Evolutionary conservation across 2,113 vertebrate genomes (phyloP), one percentile per base, ranked within the genome.

Genomic region (Plecturocebus donacophilus): DNA sequence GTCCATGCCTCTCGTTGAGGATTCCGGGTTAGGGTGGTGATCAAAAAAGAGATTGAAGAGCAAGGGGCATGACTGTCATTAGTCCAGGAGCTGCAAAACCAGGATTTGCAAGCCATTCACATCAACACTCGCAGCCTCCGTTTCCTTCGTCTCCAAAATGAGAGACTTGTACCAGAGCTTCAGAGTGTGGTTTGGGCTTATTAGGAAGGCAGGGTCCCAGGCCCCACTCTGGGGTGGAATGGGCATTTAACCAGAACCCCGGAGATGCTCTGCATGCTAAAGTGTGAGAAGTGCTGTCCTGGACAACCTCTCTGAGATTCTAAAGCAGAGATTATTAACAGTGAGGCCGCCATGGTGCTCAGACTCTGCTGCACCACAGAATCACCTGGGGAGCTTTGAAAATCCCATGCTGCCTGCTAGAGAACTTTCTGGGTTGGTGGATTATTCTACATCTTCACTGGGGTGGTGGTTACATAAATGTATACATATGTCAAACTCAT

Each of bases 141-240:
- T 45, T 64, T 56, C 27, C 54, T 11, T 56, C 54, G 8, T 35
- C 84, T 76, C 14, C 27, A 54, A 87, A 49, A 64, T 21, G 30
- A 90, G 5, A 38, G 47, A 87, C 8, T 9, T 7, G 7, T 6
- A 14, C 35, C 8, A 47, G 30, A 40, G 25, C 58, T 58, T 76
- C 40, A 5, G 54, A 30, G 17, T 14, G 10, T 42, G 17, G 16
- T 12, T 14, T 0, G 4, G n/a, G 4, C 16, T n/a, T 32, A 5
- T 68, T 68, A 21, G 77, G 21, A 90, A 80, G 32, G 47, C 71
- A 90, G 25, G 54, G 80, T n/a, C 47, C 20, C 61, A 16, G 52
- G 64, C 66, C 47, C 1, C 1, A 10, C 17, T 61, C 17, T 3
- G 2, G 54, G 14, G 7, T 68, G 45, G 13, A n/a, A 8, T 19